Conservation (phyloP, 2,888 invertebrate genomes). For the Sarcophaga caerulescens region DNA sequence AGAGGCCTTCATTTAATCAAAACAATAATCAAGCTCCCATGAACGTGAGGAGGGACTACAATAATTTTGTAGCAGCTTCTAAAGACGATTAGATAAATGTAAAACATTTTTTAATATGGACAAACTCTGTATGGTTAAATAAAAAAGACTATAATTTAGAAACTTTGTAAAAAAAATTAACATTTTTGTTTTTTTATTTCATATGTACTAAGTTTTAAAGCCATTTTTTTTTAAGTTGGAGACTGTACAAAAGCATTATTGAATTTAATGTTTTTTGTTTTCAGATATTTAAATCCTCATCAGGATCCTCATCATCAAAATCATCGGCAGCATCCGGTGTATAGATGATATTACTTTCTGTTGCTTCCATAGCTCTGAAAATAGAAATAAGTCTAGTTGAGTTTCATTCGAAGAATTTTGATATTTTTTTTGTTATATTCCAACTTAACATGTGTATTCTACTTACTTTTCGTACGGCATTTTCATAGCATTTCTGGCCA, state of each 20-base stretch:
- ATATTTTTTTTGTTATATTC: too few species aligned
- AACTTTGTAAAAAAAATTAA: constrained; percentile 19
- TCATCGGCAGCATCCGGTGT: constrained; percentile 90
- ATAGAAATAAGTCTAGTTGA: too few species aligned
- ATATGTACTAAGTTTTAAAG: constrained; percentile 27
- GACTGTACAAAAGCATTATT: constrained; percentile 69
- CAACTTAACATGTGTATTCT: not conserved
- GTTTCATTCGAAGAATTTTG: too few species aligned
- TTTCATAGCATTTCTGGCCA: constrained; percentile 79
- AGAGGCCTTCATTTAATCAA: constrained; percentile 9
- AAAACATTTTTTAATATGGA: not conserved
- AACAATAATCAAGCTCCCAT: constrained; percentile 69
- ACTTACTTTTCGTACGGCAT: constrained; percentile 80
- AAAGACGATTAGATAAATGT: constrained; percentile 71
- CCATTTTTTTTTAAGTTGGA: constrained; percentile 74
- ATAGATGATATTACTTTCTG: constrained; percentile 87
- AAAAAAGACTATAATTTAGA: not conserved
- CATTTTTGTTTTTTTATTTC: constrained; percentile 24
- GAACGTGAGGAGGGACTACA: constrained; percentile 74
- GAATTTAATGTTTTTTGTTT: not conserved
- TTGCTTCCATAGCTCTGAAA: constrained; percentile 81
- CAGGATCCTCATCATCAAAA: constrained; percentile 90
- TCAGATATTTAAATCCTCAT: constrained; percentile 84
- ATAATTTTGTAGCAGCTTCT: constrained; percentile 77
- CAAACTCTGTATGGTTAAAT: not conserved